Base-by-base conservation (phyloP, 37 sponge, comb jelly and placozoan species). In the Halisarca cf. caerulea region DNA sequence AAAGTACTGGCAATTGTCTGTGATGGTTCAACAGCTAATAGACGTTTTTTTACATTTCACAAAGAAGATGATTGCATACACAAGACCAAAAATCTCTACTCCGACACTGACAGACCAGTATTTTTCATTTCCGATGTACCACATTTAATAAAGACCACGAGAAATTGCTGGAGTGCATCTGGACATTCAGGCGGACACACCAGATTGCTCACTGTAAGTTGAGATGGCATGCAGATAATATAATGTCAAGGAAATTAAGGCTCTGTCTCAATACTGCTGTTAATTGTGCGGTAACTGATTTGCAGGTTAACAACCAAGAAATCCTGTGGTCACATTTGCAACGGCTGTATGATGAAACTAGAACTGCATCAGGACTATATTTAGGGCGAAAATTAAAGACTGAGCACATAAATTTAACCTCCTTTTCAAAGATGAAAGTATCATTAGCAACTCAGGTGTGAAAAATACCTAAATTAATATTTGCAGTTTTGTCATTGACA, bases 21-120 rank as follows among this genome's bases (percentile, higher is more conserved):
- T 77, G 79, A 77, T 45, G 79, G 79, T 36, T 41, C 79, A 77
- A 9, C 53, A 9, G 25, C 79, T 23, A 77, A 77, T 42, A 15
- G 41, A 14, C 9, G 32, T 7, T 77, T 77, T 77, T 77, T 47
- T 24, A 41, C 9, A n/a, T n/a, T 36, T 8, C 37, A 77, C 41
- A n/a, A 9, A 8, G 57, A 55, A 20, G 57, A 17, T 55, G 68
- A 27, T 25, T 18, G 14, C 8, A n/a, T 66, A 14, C 23, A 66
- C 68, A 66, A 66, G 68, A n/a, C 68, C 14, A n/a, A 25, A 27
- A 66, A 66, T 66, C 14, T 9, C 23, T n/a, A 66, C 28, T 9
- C 68, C 14, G 23, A 18, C 9, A 27, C 14, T 27, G 23, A 66
- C 8, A 14, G 68, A n/a, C 25, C 14, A 24, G 9, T 66, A 25